Evolutionary conservation across 2,888 invertebrate species (phyloP).

Genomic region (Pseudococcus longispinus): DNA sequence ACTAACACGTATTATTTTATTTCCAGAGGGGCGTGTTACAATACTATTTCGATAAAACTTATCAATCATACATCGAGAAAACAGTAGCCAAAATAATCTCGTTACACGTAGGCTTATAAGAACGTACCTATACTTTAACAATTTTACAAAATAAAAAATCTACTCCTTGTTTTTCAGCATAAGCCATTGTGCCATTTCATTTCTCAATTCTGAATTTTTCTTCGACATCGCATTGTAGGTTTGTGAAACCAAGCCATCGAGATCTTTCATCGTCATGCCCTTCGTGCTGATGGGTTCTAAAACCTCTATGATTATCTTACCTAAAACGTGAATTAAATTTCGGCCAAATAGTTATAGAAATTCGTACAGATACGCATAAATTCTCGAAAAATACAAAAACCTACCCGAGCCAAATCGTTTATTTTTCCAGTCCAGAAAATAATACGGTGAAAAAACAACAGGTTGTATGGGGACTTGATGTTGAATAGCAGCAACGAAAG

Average conservation of each 20-base stretch:
- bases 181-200: not conserved
- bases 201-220: not conserved
- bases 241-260: not conserved
- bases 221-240: not conserved
- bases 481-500: conserved; percentile 2
- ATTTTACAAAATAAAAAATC: too few species aligned
- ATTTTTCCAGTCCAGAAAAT: conserved; percentile 22
- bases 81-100: not conserved
- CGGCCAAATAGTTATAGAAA: too few species aligned
- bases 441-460: conserved; percentile 4
- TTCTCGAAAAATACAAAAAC: too few species aligned
- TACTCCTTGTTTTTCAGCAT: not conserved
- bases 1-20: not conserved
- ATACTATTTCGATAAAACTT: not conserved
- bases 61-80: not conserved
- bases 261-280: not conserved
- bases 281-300: conserved; percentile 8
- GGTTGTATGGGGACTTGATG: conserved; percentile 16
- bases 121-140: not conserved
- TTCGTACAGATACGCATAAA: too few species aligned
- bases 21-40: not conserved
- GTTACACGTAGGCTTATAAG: too few species aligned
- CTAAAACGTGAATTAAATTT: not conserved
- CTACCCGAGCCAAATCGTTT: conserved; percentile 15
- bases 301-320: not conserved